Conservation (phyloP, 2,888 invertebrate genomes). For the Stomorhina lunata region DNA sequence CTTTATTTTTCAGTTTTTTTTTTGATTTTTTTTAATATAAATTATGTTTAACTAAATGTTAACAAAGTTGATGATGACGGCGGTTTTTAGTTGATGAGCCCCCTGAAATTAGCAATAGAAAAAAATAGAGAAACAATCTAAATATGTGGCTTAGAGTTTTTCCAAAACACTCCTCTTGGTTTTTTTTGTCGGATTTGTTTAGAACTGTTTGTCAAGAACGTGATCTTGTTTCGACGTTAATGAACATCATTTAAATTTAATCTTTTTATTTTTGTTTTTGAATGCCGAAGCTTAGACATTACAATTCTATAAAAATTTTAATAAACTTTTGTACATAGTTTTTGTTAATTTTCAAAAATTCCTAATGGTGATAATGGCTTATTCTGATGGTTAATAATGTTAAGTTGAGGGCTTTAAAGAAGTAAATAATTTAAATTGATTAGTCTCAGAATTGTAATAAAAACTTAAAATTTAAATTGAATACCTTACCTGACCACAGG, state of each 20-base stretch:
- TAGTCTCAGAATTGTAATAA: too few relatives aligned
- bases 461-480: too few relatives aligned
- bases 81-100: slow-evolving; percentile 14
- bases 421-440: too few relatives aligned
- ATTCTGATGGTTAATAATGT: too few relatives aligned
- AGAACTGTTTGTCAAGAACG: slow-evolving; percentile 63
- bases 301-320: neutral
- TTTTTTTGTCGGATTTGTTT: slow-evolving; percentile 1
- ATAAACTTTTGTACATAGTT: too few relatives aligned
- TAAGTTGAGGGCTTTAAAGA: too few relatives aligned
- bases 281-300: neutral
- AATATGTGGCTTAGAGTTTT: neutral
- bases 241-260: slow-evolving; percentile 57
- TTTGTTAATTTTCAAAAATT: too few relatives aligned
- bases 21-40: slow-evolving; percentile 22
- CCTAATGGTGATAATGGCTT: too few relatives aligned
- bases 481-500: too few relatives aligned
- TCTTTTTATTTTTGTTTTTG: slow-evolving; percentile 5
- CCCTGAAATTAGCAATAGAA: slow-evolving; percentile 23
- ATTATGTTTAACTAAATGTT: slow-evolving; percentile 63
- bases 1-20: slow-evolving; percentile 49
- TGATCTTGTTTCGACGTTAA: slow-evolving; percentile 65
- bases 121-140: neutral
- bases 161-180: slow-evolving; percentile 53
- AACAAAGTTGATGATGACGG: slow-evolving; percentile 50